Evolutionary conservation across 1,140 invertebrate genomes (phyloP), one percentile per base, ranked within the genome.

Genomic region (Sipha flava): DNA sequence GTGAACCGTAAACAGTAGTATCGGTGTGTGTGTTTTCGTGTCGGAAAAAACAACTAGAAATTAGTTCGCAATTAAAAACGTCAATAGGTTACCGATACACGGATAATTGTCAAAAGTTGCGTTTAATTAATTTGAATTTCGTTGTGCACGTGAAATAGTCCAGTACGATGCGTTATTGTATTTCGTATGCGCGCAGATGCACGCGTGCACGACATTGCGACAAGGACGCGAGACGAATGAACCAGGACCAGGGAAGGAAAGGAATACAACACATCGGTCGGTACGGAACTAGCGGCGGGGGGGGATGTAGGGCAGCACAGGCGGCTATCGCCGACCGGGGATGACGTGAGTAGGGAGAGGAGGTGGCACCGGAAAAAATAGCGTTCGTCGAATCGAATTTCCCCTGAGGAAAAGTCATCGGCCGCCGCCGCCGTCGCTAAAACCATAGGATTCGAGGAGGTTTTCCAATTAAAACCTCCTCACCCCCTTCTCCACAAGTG

Each of bases 351-450:
- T 21, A 54, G 1, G 5, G 1, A 31, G n/a, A 14, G 47, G n/a
- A 14, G 72, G 29, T 29, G 45, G 6, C 7, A 16, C 70, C 43
- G 45, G 73, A 26, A 57, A 77, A 77, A 43, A 77, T 59, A 77
- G 52, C 21, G 73, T 45, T 59, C 52, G 37, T 23, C n/a, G 73
- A 77, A 77, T 77, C 73, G 73, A 77, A 77, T 77, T 77, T 77
- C 73, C 73, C 73, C 31, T 18, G 73, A 77, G 73, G 52, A 77
- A 77, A 77, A 77, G 73, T 77, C 73, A 77, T 77, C 52, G 34
- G 72, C 70, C 40, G 40, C 66, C 64, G 29, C 70, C 49, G 26
- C 21, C 23, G 49, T 31, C 49, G 23, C 52, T 77, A 77, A 77
- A 77, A 77, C 49, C 73, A 47, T 77, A 77, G 52, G 73, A 77